Evolutionary conservation across 2,888 invertebrate species (phyloP), one percentile per base, ranked within the genome.

Genomic region (Plebejus argus): DNA sequence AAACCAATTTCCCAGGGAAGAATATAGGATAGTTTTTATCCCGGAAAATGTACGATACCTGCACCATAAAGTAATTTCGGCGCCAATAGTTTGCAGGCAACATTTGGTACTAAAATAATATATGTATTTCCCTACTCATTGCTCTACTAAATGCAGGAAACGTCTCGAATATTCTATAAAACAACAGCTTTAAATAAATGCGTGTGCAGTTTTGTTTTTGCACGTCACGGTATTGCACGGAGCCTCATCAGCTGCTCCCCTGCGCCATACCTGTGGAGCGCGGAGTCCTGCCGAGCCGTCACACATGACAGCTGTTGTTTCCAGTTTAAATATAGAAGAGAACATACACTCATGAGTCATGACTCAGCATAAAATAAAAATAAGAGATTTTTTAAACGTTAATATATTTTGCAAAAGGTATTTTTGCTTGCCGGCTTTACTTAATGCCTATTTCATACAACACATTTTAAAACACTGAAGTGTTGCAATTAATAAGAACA

Each of bases 151-250:
- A 66, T 18, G 66, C 66, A 66, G 28, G 28, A 28, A 18, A 66
- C 15, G 18, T 12, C 61, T 23, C 10, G 61, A 8, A 23, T 28
- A 66, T 66, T 66, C 66, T 66, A 66, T 18, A 33, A 23, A 66
- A 66, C 66, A 15, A 66, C 12, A 4, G 71, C 71, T 10, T n/a
- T 20, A 20, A 45, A 71, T 71, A 72, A 45, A 45, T 49, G 71
- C n/a, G 72, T 12, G 72, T 72, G 45, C 39, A 71, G 71, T 45
- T 49, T 74, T 49, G 74, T 74, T 45, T 71, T 49, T 74, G 28
- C 49, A 23, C 23, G 74, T 74, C 74, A 74, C 53, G 74, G 49
- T 45, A 45, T 45, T 49, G 53, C 74, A 74, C 74, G 53, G 74
- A 7, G 15, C 74, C 53, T 15, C 20, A 28, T 49, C 28, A n/a